Conservation (phyloP, 1,140 invertebrate species). For the Ceratosolen fusciceps region DNA sequence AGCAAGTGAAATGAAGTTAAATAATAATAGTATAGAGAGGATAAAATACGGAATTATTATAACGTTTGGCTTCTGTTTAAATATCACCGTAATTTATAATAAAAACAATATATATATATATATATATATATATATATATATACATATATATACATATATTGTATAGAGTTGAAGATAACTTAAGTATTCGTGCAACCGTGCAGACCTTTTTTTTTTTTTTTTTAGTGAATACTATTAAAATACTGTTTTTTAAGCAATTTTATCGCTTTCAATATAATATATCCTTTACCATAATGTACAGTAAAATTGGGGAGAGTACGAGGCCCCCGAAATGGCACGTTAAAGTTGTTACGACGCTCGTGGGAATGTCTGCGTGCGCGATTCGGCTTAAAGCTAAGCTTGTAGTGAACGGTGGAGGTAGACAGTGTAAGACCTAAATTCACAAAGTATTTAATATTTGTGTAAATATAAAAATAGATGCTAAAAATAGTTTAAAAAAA, state of each 20-base stretch:
- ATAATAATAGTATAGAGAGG: neutral
- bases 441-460: constrained; percentile 45
- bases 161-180: neutral
- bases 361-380: constrained; percentile 64
- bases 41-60: neutral
- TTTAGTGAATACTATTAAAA: neutral
- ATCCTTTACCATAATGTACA: constrained; percentile 65
- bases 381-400: constrained; percentile 63
- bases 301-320: constrained; percentile 64
- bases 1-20: neutral
- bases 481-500: too few relatives aligned
- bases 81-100: neutral
- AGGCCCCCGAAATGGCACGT: constrained; percentile 65
- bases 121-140: neutral
- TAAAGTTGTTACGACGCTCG: constrained; percentile 65
- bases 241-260: neutral
- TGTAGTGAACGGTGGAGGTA: constrained; percentile 68
- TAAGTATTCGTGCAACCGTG: neutral
- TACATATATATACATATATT: neutral
- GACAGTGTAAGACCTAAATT: constrained; percentile 67
- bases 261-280: neutral
- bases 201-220: neutral
- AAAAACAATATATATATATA: constrained; percentile 7
- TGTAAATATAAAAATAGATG: constrained; percentile 5
- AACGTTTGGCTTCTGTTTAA: neutral